These are phyloP conservation scores for Torymus aiolomorphi DNA, from an alignment of 2,888 invertebrate species.

Conservation along the genomic window DNA sequence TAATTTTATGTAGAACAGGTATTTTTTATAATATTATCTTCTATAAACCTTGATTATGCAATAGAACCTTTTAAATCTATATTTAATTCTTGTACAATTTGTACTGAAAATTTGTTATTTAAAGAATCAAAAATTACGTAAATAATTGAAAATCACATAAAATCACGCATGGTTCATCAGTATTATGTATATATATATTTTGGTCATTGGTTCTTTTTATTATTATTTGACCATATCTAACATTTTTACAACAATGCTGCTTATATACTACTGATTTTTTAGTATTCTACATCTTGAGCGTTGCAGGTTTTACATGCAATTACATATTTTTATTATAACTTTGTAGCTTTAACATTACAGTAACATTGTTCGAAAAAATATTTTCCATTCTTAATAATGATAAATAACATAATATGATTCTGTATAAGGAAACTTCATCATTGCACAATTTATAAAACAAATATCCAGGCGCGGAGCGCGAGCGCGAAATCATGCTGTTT, in stretches of 20 bases:
- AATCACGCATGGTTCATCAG: conserved; percentile 4
- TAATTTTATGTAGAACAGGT: background rate
- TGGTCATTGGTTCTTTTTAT: conserved; percentile 40
- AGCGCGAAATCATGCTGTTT: too few relatives aligned
- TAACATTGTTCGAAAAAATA: conserved; percentile 20
- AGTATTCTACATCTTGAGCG: conserved; percentile 31
- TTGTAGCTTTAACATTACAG: conserved; percentile 17
- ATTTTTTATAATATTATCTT: background rate
- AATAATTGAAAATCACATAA: conserved; percentile 2
- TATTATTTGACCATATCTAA: conserved; percentile 25
- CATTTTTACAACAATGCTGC: conserved; percentile 24
- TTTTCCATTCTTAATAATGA: background rate
- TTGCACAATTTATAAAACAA: too few relatives aligned
- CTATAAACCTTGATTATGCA: background rate
- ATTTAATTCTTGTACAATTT: background rate
- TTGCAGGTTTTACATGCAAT: conserved; percentile 19
- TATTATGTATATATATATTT: conserved; percentile 13
- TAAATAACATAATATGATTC: too few relatives aligned
- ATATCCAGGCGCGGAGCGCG: too few relatives aligned
- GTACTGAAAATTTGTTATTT: too few relatives aligned
- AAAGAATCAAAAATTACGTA: conserved; percentile 1
- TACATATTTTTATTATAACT: background rate
- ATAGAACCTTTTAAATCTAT: background rate
- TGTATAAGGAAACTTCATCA: too few relatives aligned
- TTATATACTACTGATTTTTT: conserved; percentile 12